Evolutionary conservation across 1,140 invertebrate species (phyloP), one percentile per base, ranked within the genome.

Genomic region (Platyscapa corneri): DNA sequence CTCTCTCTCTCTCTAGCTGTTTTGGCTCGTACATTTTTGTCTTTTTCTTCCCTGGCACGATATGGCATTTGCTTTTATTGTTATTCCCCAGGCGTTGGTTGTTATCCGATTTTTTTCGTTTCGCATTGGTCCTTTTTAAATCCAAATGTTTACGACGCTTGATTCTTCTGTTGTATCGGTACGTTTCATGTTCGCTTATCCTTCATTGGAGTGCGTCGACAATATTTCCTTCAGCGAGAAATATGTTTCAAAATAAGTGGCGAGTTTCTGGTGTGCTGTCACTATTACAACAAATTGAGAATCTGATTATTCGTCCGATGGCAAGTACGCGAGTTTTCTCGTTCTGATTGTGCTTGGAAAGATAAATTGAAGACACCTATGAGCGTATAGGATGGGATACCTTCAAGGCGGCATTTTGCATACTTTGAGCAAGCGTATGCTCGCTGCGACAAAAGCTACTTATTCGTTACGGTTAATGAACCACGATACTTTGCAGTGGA

Each of bases 141-240:
- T 30, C 77, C 83, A 84, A 84, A 79, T 83, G 30, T 80, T 86
- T 76, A 86, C 82, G 86, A 84, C 70, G 56, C 49, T 23, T 46
- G 46, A 70, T 81, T 64, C 67, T 60, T 65, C 42, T 37, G 20
- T 32, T 42, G 20, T 42, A 60, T 75, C 81, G 82, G n/a, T 16
- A 42, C 78, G 65, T 83, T 74, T 70, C 65, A 53, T 60, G 74
- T 37, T 20, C 53, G 56, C 16, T 74, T 82, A 75, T 75, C 34
- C 56, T 65, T 37, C 53, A 60, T 42, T 64, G 30, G 42, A 18
- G 37, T 20, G n/a, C 27, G 27, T 27, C 56, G 27, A 16, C n/a
- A 30, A 75, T 82, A 53, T 72, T 82, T 37, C n/a, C n/a, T 56
- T 60, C n/a, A 12, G 30, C 12, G 16, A 56, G 30, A 75, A 49